These are phyloP conservation scores for Cryptoblepharus egeriae DNA, from an alignment of 2,797 vertebrate genomes.

Conservation along the genomic window DNA sequence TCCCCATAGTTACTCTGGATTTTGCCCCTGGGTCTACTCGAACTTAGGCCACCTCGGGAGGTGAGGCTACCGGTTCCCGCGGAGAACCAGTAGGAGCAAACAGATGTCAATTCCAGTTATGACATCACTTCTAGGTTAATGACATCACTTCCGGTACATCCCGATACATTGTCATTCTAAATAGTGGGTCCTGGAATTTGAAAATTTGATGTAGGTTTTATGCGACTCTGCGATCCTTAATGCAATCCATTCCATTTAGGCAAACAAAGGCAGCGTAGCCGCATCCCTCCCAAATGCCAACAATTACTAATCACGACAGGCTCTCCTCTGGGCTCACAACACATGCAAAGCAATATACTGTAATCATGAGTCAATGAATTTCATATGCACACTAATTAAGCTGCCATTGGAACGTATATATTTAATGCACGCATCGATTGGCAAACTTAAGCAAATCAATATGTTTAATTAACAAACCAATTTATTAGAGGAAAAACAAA, in stretches of 20 bases:
- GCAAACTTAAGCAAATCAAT: constrained; percentile 41
- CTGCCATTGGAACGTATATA: constrained; percentile 39
- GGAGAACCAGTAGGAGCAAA: no score
- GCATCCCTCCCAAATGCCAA: constrained; percentile 52
- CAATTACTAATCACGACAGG: constrained; percentile 45
- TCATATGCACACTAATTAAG: constrained; percentile 60
- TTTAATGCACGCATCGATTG: constrained; percentile 48
- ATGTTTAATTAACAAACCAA: constrained; percentile 50
- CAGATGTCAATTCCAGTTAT: no score
- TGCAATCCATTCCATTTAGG: constrained; percentile 19
- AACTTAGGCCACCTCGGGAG: no score
- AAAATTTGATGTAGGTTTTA: constrained; percentile 44
- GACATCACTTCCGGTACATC: no score
- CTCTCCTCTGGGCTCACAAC: constrained; percentile 11
- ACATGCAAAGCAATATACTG: constrained; percentile 42
- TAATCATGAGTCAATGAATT: constrained; percentile 63
- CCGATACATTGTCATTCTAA: no score
- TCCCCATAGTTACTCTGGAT: no score
- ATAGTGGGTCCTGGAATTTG: no score
- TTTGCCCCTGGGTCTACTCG: no score
- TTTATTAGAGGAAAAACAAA: constrained; percentile 37
- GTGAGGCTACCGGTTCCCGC: no score
- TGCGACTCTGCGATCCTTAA: constrained; percentile 29
- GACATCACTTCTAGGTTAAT: no score
- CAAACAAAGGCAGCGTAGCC: constrained; percentile 29